phyloP scores from a whole-genome alignment of 2,113 vertebrate species.

The Phrynosoma blainvillii region DNA sequence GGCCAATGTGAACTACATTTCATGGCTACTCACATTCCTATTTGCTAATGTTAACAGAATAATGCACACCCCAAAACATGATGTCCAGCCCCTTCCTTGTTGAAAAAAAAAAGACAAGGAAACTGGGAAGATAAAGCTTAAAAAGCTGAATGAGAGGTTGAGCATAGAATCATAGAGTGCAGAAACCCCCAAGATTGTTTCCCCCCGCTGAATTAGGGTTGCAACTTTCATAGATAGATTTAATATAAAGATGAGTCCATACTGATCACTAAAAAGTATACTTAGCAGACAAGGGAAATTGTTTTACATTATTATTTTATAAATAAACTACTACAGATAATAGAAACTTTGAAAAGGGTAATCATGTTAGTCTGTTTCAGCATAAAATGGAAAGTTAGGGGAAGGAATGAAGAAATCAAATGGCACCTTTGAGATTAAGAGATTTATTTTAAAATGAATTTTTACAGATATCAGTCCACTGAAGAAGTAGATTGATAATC shows the following conservation, averaged over 20 bases:
- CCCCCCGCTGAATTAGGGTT: neutral
- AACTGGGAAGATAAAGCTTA: neutral
- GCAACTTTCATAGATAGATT: neutral
- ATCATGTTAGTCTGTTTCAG: neutral
- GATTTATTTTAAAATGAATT: too few species aligned
- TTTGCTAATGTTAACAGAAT: neutral
- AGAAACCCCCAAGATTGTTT: neutral
- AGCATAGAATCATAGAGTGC: too few species aligned
- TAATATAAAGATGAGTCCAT: neutral
- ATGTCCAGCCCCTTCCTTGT: neutral
- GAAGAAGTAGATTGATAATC: too few species aligned
- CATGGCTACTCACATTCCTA: neutral
- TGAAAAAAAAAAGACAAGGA: neutral
- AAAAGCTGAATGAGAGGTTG: neutral
- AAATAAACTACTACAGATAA: neutral
- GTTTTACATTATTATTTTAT: neutral
- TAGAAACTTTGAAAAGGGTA: neutral
- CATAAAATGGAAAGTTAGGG: neutral
- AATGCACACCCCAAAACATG: neutral
- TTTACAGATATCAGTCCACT: too few species aligned
- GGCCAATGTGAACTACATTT: neutral
- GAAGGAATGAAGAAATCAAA: too few species aligned
- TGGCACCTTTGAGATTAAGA: neutral
- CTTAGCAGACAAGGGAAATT: neutral
- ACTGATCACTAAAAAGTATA: neutral